Base-by-base conservation (phyloP, 2,113 vertebrate species). In the Arenaria interpres region DNA sequence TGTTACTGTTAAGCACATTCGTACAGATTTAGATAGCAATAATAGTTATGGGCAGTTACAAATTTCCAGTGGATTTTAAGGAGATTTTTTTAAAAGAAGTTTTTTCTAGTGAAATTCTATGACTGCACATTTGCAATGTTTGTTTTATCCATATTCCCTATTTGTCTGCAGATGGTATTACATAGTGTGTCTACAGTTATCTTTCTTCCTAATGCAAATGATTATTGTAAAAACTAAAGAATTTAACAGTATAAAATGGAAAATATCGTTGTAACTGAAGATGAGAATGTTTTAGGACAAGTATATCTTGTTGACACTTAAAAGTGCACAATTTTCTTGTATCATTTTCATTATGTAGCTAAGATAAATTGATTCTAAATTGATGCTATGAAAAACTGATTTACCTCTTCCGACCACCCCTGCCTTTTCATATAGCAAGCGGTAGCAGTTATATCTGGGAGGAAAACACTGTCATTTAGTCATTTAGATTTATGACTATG, bases 341-440 rank as follows among this genome's bases (percentile, higher is more conserved):
- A 30, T 25, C 5, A 19, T 77, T 85, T 87, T 83, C 63, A 53
- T 90, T 83, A 83, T 35, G 6, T 27, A 37, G 22, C 32, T 87
- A 53, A 75, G 45, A 21, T 76, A 85, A 94, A 90, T 56, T 91
- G 45, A 64, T 90, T 91, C 45, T 28, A 77, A 84, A 88, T 46
- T 77, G 37, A 74, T 68, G 30, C 6, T 35, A 28, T 59, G 32
- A 73, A 79, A 85, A 90, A 62, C 0, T 0, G 0, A 83, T 68
- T 91, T 82, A 24, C 12, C 9, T 80, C 27, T 83, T 90, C 7
- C 21, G 10, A 48, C 15, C 7, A 12, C 19, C 56, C 23, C 0
- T 0, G 0, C 3, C 7, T 2, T 41, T 56, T 57, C 73, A 45
- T 24, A 25, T 39, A 21, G 22, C 25, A 67, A 13, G 1, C 63